These are phyloP conservation scores for Harpegnathos saltator DNA, from an alignment of 1,140 invertebrate genomes.

Conservation along the genomic window DNA sequence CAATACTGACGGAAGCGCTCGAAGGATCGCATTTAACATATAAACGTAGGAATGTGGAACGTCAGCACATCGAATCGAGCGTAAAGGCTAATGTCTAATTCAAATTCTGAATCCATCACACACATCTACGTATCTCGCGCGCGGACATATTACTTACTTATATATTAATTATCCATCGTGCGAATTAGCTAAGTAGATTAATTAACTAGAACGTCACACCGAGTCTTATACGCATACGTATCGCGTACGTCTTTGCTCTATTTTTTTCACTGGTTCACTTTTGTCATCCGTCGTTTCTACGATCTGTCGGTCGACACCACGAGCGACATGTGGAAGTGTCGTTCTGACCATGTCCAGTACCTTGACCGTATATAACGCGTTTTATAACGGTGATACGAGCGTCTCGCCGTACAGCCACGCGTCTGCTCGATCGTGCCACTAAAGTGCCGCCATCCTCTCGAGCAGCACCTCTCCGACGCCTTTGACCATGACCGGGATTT, in stretches of 20 bases:
- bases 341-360: conserved; percentile 7
- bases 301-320: not conserved
- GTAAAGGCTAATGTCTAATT: no score
- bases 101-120: not conserved
- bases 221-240: not conserved
- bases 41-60: not conserved
- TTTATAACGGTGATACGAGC: conserved; percentile 46
- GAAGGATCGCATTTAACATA: not conserved
- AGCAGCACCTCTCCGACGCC: conserved; percentile 70
- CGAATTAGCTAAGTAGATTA: not conserved
- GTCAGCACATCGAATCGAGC: not conserved
- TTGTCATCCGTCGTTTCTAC: not conserved
- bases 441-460: conserved; percentile 28
- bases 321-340: conserved; percentile 20
- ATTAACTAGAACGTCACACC: not conserved
- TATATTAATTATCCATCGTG: not conserved
- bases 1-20: not conserved
- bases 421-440: conserved; percentile 45
- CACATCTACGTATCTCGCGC: not conserved
- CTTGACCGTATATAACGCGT: conserved; percentile 41
- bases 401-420: not conserved
- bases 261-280: conserved; percentile 5
- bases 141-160: not conserved
- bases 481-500: conserved; percentile 84
- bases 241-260: not conserved